A percentile compares a stretch with the other conserved stretches of the same genome.
phyloP scores from a whole-genome alignment of 2,113 vertebrate species.

The Chionodraco myersi region DNA sequence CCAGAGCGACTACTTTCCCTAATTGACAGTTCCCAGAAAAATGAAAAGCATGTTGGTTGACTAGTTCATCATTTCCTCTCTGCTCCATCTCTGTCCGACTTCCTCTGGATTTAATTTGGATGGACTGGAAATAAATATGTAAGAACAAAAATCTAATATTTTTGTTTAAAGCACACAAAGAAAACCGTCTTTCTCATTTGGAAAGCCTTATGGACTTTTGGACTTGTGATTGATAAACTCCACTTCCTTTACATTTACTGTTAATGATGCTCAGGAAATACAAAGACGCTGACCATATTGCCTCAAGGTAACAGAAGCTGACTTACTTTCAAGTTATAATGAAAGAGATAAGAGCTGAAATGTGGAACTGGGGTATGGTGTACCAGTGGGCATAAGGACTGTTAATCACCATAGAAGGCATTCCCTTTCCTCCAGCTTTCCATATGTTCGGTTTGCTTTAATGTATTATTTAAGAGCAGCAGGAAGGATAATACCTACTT shows the following conservation, averaged over 20 bases:
- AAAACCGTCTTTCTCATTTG: neutral
- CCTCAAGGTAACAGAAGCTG: constrained; percentile 28
- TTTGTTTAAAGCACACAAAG: neutral
- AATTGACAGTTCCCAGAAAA: neutral
- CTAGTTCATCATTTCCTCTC: neutral
- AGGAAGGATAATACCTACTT: constrained; percentile 3
- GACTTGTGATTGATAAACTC: neutral
- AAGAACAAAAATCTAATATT: no score
- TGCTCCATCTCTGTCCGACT: neutral
- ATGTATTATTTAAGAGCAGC: constrained; percentile 47
- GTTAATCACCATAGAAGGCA: constrained; percentile 22
- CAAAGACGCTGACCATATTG: constrained; percentile 6
- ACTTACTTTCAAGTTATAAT: constrained; percentile 29
- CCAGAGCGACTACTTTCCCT: neutral
- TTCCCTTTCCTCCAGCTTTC: constrained; percentile 9
- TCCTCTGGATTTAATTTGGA: no score
- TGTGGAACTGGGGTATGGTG: constrained; percentile 31
- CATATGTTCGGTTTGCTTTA: neutral
- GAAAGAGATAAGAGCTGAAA: constrained; percentile 34
- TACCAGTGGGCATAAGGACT: constrained; percentile 28
- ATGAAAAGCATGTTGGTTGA: neutral
- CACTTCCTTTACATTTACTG: neutral
- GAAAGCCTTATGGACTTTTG: neutral
- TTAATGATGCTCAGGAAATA: constrained; percentile 8
- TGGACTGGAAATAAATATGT: no score